Percentiles rank a stretch among this genome's conserved stretches.
Conservation (phyloP, 2,888 invertebrate genomes). For the Furcula furcula region DNA sequence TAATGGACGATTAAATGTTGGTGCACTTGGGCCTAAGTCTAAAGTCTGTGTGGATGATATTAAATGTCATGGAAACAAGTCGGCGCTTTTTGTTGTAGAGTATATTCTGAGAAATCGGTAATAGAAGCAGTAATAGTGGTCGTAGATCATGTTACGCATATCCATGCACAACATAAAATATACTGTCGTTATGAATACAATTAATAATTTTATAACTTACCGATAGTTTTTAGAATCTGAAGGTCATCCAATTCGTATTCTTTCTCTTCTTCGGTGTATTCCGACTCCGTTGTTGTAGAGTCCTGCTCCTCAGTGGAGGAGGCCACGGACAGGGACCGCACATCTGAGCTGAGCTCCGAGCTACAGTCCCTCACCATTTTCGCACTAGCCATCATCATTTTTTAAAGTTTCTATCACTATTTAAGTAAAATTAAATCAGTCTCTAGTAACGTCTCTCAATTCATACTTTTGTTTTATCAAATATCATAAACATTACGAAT, state of each 20-base stretch:
- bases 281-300: constrained; percentile 79
- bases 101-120: too few species aligned
- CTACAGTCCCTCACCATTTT: constrained; percentile 79
- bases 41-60: too few species aligned
- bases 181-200: too few species aligned
- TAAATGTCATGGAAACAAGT: too few species aligned
- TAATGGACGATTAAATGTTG: too few species aligned
- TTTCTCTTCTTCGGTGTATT: constrained; percentile 81
- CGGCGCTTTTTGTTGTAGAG: too few species aligned
- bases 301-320: constrained; percentile 81
- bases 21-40: too few species aligned
- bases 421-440: constrained; percentile 7
- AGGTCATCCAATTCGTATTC: constrained; percentile 89
- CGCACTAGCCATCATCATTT: constrained; percentile 81
- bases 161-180: too few species aligned
- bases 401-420: constrained; percentile 30
- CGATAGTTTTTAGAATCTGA: constrained; percentile 93
- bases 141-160: too few species aligned
- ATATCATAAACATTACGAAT: constrained; percentile 22
- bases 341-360: constrained; percentile 74
- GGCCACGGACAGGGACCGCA: constrained; percentile 73
- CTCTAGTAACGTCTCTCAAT: constrained; percentile 21
- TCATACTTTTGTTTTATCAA: constrained; percentile 27
- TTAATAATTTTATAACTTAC: constrained; percentile 78
- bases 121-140: too few species aligned